These are phyloP conservation scores for Oeneis ivallda DNA, from an alignment of 2,888 invertebrate species.

Conservation along the genomic window DNA sequence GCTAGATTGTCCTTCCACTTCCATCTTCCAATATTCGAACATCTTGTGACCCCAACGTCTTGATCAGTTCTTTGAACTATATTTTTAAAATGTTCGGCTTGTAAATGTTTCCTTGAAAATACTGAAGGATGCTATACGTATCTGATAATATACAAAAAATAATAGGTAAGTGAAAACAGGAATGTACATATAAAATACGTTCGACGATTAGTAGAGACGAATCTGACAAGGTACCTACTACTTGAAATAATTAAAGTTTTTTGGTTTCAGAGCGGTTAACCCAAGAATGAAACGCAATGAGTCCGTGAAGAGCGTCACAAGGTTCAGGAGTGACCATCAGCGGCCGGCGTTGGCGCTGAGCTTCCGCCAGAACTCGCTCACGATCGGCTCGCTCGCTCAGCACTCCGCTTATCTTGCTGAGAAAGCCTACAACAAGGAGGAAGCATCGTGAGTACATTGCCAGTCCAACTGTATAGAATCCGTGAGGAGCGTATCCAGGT, in stretches of 20 bases:
- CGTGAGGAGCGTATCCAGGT: conserved; percentile 55
- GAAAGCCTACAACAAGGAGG: conserved; percentile 54
- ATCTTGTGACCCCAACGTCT: no score
- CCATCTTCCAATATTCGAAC: no score
- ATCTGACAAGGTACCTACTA: background rate
- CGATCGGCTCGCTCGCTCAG: conserved; percentile 64
- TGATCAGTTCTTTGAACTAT: no score
- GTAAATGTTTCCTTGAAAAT: no score
- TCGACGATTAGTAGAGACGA: no score
- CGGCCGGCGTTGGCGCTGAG: conserved; percentile 50
- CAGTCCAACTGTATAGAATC: conserved; percentile 74
- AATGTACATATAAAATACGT: no score
- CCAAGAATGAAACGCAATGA: conserved; percentile 77
- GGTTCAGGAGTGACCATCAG: conserved; percentile 48
- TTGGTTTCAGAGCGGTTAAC: conserved; percentile 60
- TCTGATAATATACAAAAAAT: no score
- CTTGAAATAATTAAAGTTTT: background rate
- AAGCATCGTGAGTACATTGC: conserved; percentile 53
- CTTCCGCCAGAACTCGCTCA: conserved; percentile 66
- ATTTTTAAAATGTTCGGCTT: no score
- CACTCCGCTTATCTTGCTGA: conserved; percentile 59
- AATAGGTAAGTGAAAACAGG: no score
- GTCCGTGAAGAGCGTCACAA: conserved; percentile 59
- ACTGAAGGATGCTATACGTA: no score
- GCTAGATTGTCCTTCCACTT: no score